phyloP scores from a whole-genome alignment of 2,888 invertebrate genomes.

The Troides oblongomaculatus region DNA sequence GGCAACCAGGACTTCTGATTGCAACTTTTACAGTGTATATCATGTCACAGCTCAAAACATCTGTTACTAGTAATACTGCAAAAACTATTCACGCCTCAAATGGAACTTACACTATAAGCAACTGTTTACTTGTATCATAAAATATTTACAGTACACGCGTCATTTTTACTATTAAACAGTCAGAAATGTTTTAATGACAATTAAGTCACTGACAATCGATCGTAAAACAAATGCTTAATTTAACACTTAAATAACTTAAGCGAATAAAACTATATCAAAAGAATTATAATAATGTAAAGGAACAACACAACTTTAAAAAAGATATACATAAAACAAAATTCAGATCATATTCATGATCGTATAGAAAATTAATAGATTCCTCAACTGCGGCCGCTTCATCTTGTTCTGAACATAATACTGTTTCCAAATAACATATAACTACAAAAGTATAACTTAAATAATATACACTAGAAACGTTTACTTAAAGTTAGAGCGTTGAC shows the following conservation, averaged over 20 bases:
- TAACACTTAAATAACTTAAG: too few species aligned
- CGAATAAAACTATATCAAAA: neutral
- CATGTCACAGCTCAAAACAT: neutral
- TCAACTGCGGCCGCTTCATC: neutral
- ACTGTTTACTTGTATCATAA: neutral
- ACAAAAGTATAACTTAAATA: conserved; percentile 7
- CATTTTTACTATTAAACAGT: neutral
- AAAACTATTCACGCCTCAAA: neutral
- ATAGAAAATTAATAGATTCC: neutral
- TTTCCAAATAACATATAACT: conserved; percentile 16
- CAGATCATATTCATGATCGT: neutral
- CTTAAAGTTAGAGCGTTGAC: neutral
- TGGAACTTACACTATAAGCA: neutral
- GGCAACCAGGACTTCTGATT: neutral
- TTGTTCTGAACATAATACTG: conserved; percentile 30
- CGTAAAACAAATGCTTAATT: neutral
- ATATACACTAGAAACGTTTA: neutral
- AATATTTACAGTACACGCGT: neutral
- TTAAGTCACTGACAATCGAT: too few species aligned
- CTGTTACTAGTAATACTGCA: neutral
- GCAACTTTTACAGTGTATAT: neutral
- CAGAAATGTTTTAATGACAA: neutral
- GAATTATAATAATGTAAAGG: neutral
- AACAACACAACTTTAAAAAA: neutral
- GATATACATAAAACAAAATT: neutral